Conservation (phyloP, 2,888 invertebrate genomes). For the Colostygia pectinataria region DNA sequence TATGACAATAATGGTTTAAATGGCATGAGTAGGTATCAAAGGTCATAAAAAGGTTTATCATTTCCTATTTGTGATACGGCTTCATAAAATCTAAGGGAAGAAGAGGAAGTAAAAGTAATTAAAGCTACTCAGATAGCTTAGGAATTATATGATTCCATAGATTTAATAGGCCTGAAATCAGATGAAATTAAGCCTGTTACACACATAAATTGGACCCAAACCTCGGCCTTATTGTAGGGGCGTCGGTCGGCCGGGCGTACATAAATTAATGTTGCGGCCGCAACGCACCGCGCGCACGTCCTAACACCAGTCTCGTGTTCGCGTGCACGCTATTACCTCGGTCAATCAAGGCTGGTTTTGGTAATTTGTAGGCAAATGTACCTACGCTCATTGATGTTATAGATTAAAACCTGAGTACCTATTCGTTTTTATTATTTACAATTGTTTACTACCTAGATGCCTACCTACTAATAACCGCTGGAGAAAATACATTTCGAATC, state of each 20-base stretch:
- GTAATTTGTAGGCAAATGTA: constrained; percentile 3
- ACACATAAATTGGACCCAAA: constrained; percentile 29
- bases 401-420: neutral
- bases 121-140: constrained; percentile 3
- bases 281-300: constrained; percentile 22
- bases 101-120: constrained; percentile 17
- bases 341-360: constrained; percentile 10
- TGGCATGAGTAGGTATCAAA: too few species aligned
- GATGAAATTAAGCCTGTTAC: constrained; percentile 29
- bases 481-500: too few species aligned
- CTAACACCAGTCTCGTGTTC: constrained; percentile 8
- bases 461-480: too few species aligned
- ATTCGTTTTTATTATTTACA: too few species aligned
- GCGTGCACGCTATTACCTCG: constrained; percentile 6
- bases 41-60: too few species aligned
- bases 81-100: too few species aligned
- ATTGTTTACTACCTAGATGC: too few species aligned
- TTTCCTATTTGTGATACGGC: too few species aligned
- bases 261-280: constrained; percentile 30
- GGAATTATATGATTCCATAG: constrained; percentile 11
- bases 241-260: constrained; percentile 15
- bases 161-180: constrained; percentile 27
- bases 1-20: too few species aligned
- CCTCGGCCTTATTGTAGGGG: constrained; percentile 27
- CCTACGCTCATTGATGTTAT: neutral